Base-by-base conservation (phyloP, 2,888 invertebrate species). In the Aphodius sticticus region DNA sequence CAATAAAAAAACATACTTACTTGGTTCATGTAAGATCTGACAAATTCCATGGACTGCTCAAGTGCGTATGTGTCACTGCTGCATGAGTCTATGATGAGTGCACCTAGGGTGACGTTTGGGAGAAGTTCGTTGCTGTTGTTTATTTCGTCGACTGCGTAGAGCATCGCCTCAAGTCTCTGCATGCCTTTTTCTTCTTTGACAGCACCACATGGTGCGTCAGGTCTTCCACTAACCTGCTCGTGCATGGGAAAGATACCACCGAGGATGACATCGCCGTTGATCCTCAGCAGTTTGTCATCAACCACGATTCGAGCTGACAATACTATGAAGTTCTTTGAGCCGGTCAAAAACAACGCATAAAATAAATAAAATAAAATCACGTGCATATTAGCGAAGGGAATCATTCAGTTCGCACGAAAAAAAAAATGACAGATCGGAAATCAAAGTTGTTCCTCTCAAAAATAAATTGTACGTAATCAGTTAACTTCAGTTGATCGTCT, bases 161-260 rank as follows among this genome's bases (percentile, higher is more conserved):
- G 87, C 91, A 94, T 92, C 2, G 94, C 94, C 85, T 95, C 94
- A 80, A 95, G 88, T 5, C 93, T 90, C 85, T 94, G 94, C 80
- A 94, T 91, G 15, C 94, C 94, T 83, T 94, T 93, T 84, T 93
- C 93, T 82, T 92, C 92, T 86, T 94, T 92, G 71, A 92, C 92
- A 5, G 91, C 91, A 2, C 92, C 92, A 83, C 92, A 92, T 2
- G 91, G 91, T 82, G 85, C 86, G 70, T 89, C 88, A 1, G 85
- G 84, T 75, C 83, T 83, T 16, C 88, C 88, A 76, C 87, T 88
- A 72, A 90, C 87, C 86, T 93, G 92, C 84, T 93, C 92, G 85
- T 94, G 94, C 86, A 94, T 92, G 0, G 94, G 94, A 86, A 94
- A 94, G 72, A 94, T 90, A 4, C 93, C 94, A 1, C 94, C 94